Base-by-base conservation (phyloP, 23 tunicate genomes). In the Clavelina lepadiformis region DNA sequence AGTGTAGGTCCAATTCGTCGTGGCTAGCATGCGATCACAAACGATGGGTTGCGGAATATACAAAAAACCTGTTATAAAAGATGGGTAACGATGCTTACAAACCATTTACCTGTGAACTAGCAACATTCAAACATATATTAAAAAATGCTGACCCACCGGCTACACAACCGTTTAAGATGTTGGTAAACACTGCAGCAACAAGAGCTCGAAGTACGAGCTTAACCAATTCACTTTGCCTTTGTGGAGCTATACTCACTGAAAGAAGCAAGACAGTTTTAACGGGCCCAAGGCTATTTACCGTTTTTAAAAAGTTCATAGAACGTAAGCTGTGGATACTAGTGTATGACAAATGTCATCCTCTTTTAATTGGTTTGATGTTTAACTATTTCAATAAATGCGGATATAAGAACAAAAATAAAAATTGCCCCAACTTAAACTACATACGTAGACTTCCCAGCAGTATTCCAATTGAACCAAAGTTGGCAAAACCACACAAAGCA, bases 401-500 rank as follows among this genome's bases (percentile, higher is more conserved):
- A n/a, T n/a, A n/a, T n/a, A n/a, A n/a, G n/a, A n/a, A n/a, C n/a
- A n/a, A n/a, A n/a, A n/a, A n/a, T n/a, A n/a, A n/a, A n/a, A n/a
- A n/a, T n/a, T 41, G 15, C 49, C 15, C 49, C 49, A 41, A 41
- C 49, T 41, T 41, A 11, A 11, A 41, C 35, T 63, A 24, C 72
- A 26, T 24, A 86, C 94, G 87, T 28, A 89, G 31, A 21, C 92
- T 93, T n/a, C 98, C 98, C 31, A 91, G 61, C 86, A 83, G 67
- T 35, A 91, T 91, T 58, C 98, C 98, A 26, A 91, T 7, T 1
- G 92, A 82, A 15, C 92, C 98, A 27, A 83, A 29, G 36, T 91
- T 91, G n/a, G 98, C 98, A 61, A 91, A 91, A 1, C 98, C 98
- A 33, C 92, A 91, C 67, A 91, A 46, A 50, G 95, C 99, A 46